Percentiles rank a stretch among this genome's conserved stretches.
These are phyloP conservation scores for Romanogobio albipinnatus DNA, from an alignment of 2,113 vertebrate species.

Conservation along the genomic window DNA sequence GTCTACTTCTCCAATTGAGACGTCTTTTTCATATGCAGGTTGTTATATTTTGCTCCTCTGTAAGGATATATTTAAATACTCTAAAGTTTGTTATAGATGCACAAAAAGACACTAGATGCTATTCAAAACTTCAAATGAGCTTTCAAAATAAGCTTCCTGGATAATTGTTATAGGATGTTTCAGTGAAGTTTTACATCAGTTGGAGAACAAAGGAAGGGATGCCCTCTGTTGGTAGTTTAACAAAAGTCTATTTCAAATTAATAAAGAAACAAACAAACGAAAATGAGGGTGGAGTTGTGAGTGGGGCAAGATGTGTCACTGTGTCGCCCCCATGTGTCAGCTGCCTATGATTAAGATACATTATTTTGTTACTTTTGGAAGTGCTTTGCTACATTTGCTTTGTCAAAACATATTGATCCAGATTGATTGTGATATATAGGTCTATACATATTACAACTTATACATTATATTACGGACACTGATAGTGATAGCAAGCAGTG, in stretches of 20 bases:
- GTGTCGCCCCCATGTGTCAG: not conserved
- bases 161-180: constrained; percentile 2
- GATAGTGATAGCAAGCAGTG: not conserved
- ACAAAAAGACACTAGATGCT: constrained; percentile 3
- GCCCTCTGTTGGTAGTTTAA: constrained; percentile 58
- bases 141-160: constrained; percentile 9
- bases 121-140: constrained; percentile 4
- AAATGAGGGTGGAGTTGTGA: not conserved
- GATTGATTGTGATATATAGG: not conserved
- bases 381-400: not conserved
- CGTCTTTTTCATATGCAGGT: not conserved
- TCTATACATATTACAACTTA: not conserved
- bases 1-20: not conserved
- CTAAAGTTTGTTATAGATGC: not conserved
- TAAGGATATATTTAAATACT: not conserved
- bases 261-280: not conserved
- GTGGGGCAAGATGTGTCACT: not conserved
- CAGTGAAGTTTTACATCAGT: not conserved
- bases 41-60: not conserved
- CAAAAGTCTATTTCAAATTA: not conserved
- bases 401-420: not conserved
- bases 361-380: not conserved
- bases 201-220: constrained; percentile 22
- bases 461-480: not conserved
- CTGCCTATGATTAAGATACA: too few relatives aligned